Evolutionary conservation across 2,888 invertebrate species (phyloP).

Genomic region (Colletes collaris): DNA sequence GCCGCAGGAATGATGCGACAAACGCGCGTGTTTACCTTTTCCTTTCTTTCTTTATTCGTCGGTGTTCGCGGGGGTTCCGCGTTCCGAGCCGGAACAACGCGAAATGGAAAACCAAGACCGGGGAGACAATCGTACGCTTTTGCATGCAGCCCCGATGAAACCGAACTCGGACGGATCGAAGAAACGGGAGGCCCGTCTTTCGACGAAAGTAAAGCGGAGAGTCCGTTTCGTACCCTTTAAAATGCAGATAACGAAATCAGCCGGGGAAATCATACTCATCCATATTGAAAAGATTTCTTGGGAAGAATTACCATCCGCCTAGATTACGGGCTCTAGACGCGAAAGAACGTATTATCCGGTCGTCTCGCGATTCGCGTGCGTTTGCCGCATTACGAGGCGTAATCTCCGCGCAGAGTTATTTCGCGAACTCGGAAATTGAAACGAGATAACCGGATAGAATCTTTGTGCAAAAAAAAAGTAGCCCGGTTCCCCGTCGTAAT

Average conservation of each 20-base stretch:
- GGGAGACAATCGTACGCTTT: not conserved
- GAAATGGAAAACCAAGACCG: not conserved
- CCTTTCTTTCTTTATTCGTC: not conserved
- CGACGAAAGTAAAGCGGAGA: no score
- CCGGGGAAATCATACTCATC: slow-evolving; percentile 39
- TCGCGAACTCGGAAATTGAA: no score
- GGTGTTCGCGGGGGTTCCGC: not conserved
- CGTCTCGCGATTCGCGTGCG: not conserved
- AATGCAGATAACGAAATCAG: slow-evolving; percentile 29
- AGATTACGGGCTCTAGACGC: slow-evolving; percentile 36
- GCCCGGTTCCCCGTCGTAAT: no score
- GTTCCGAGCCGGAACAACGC: slow-evolving; percentile 11
- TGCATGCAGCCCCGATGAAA: no score
- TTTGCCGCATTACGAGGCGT: not conserved
- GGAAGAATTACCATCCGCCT: slow-evolving; percentile 25
- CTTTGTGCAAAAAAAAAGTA: not conserved
- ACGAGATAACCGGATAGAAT: not conserved
- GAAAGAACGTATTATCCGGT: slow-evolving; percentile 29
- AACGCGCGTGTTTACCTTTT: not conserved
- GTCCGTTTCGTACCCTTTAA: slow-evolving; percentile 11
- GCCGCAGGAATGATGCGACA: not conserved
- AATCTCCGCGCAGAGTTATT: not conserved
- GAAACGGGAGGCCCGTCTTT: not conserved
- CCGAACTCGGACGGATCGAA: not conserved
- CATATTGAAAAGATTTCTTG: slow-evolving; percentile 38